Conservation (phyloP, 2,113 vertebrate species). For the Ursus arctos region DNA sequence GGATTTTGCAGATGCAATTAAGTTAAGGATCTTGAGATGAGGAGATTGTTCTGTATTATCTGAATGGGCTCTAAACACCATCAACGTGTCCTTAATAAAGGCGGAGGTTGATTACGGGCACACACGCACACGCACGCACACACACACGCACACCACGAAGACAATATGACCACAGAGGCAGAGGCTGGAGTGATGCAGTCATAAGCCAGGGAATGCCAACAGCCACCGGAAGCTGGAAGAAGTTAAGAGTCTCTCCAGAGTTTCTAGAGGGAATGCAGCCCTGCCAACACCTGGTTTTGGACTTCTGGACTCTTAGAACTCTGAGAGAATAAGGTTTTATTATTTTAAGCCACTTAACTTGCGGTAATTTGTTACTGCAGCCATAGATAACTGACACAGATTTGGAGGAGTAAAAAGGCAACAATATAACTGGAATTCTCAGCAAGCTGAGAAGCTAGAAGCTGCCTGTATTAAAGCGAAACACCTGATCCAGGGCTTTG, state of each 20-base stretch:
- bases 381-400: not conserved
- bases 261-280: not conserved
- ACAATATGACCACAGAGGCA: not conserved
- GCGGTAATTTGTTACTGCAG: not conserved
- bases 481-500: not conserved
- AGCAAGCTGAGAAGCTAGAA: not conserved
- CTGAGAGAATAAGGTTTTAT: not conserved
- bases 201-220: not conserved
- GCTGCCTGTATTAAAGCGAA: not conserved
- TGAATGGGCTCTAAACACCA: not conserved
- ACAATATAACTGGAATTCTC: not conserved
- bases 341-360: not conserved
- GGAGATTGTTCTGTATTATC: not conserved
- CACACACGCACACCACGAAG: not conserved
- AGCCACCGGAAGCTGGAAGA: not conserved
- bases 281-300: not conserved
- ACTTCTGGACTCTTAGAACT: not conserved
- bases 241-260: not conserved
- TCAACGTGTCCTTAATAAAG: not conserved
- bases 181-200: not conserved
- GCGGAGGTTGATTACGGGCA: not conserved
- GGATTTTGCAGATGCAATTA: not conserved
- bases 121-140: not conserved
- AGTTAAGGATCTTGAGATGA: not conserved
- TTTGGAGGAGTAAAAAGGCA: not conserved